Evolutionary conservation across 1,140 invertebrate species (phyloP), one percentile per base, ranked within the genome.

Genomic region (Triops longicaudatus): DNA sequence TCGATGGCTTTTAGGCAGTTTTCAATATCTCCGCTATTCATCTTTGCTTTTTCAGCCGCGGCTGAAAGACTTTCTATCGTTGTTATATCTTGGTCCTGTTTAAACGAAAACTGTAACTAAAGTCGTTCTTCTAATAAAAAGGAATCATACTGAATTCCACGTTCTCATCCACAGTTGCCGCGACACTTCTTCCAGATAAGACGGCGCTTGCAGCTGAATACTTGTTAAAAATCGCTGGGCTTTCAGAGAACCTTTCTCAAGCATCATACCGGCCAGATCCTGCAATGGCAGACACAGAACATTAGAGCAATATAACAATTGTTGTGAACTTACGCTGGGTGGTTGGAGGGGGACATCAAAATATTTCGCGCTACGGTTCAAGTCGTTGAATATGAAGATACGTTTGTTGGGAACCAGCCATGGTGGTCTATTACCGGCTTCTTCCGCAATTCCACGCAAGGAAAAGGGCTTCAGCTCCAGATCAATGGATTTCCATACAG

Each of bases 381-480:
- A 77, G 78, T 86, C 86, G 74, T 81, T 78, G 9, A 79, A 26
- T 82, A 86, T 83, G 78, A 86, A 85, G 0, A 76, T 72, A n/a
- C 74, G 82, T 79, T 85, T 86, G 50, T 75, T 71, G 14, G 78
- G 78, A 42, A 78, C 74, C 50, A 82, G 79, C 42, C 80, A 83
- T 17, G 85, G 84, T 26, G 83, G 83, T 76, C 79, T 81, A 78
- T 85, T 85, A 73, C 81, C 83, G 78, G 84, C 72, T 72, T 78
- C 83, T 22, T 83, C 78, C 83, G 85, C 85, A 11, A 86, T 79
- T 26, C 82, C 83, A 73, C 82, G 83, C 9, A 86, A 81, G 72
- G 83, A 83, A 75, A 85, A 82, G 26, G 86, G 86, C 74, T 82
- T 82, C 22, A 86, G 78, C 73, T 81, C 81, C n/a, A 86, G 77